Evolutionary conservation across 2,888 invertebrate genomes (phyloP), one percentile per base, ranked within the genome.

Genomic region (Rotaria sp.): DNA sequence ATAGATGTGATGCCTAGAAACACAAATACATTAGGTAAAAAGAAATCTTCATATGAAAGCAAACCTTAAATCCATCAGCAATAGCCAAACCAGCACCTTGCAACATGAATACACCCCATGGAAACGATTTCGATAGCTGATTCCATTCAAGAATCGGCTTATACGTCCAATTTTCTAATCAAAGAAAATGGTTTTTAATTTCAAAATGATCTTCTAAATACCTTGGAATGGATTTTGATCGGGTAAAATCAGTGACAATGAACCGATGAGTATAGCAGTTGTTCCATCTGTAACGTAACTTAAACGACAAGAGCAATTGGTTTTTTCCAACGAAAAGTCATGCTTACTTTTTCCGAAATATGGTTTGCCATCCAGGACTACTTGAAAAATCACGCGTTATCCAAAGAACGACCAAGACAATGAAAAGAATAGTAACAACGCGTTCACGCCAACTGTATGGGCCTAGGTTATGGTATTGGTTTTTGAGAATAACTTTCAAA

Each of bases 201-300:
- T 24, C 2, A 8, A 45, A 8, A 80, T 5, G 1, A 11, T 41
- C 75, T 24, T 80, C 15, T 15, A 50, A 50, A 50, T 50, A 80
- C 75, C 7, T 15, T 80, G 15, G 26, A 80, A 41, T 80, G 75
- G 75, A 80, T 80, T 80, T 80, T 38, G 26, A 26, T 80, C 45
- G 2, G 75, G 75, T 45, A 80, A 26, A 45, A 80, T 80, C 3
- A 80, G 45, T 10, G 75, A 45, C 18, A 80, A 45, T 24, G n/a
- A 4, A 26, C 75, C 75, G 45, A 80, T 45, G 41, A 80, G 24
- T 26, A 80, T 26, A 11, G 75, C 75, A 26, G 30, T 13, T 80
- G 75, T 80, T 21, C 75, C 75, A 80, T 80, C 75, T 24, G 75
- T 80, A 26, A 80, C 75, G 26, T 80, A 80, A 26, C 75, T 80